Percentiles rank a stretch among this genome's conserved stretches.
Conservation (phyloP, 2,888 invertebrate species). For the Cistogaster globosa region DNA sequence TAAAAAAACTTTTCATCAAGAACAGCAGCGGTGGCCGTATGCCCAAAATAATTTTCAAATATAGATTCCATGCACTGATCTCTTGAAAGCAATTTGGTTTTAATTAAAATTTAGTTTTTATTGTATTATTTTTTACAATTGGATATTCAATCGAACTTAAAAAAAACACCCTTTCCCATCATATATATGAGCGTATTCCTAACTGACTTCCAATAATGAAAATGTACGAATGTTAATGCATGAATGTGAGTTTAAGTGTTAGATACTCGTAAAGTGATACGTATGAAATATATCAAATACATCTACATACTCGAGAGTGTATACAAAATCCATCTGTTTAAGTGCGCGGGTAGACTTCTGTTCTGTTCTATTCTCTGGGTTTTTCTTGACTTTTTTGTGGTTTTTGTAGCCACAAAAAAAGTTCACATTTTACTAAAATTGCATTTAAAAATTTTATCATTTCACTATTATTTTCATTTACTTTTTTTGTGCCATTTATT, state of each 20-base stretch:
- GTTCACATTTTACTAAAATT: slow-evolving; percentile 45
- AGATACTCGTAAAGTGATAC: too few relatives aligned
- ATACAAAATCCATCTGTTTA: not conserved
- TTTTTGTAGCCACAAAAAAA: slow-evolving; percentile 24
- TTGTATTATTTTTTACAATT: too few relatives aligned
- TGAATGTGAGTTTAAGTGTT: too few relatives aligned
- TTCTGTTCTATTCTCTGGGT: not conserved
- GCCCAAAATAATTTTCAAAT: too few relatives aligned
- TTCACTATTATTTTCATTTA: not conserved
- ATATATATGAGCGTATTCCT: slow-evolving; percentile 7
- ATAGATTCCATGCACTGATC: too few relatives aligned
- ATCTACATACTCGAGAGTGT: not conserved
- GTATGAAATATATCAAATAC: slow-evolving; percentile 2
- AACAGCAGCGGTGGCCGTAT: too few relatives aligned
- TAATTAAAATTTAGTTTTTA: too few relatives aligned
- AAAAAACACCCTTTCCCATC: too few relatives aligned
- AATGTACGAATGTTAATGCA: slow-evolving; percentile 29
- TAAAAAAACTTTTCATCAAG: too few relatives aligned
- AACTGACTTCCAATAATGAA: slow-evolving; percentile 21
- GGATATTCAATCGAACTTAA: too few relatives aligned
- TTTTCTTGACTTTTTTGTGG: not conserved
- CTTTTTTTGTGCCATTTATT: not conserved
- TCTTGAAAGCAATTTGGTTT: too few relatives aligned
- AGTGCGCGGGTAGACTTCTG: not conserved
- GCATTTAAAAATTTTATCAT: slow-evolving; percentile 62